Percentiles rank a stretch among this genome's conserved stretches.
phyloP scores from a whole-genome alignment of 2,888 invertebrate species.

The Spisula solida region DNA sequence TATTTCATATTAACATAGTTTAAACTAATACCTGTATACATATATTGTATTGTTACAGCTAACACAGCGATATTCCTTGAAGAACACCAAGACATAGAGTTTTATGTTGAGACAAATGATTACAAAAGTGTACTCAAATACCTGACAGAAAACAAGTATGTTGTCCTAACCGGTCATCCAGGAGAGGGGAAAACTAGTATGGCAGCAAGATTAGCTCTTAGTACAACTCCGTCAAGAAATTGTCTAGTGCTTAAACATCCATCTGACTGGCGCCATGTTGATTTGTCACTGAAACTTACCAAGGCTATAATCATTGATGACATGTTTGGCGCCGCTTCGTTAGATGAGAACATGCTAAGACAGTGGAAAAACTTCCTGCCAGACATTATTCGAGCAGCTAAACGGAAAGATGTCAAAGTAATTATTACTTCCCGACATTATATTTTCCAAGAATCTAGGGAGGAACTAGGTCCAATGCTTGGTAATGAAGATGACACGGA shows the following conservation, averaged over 20 bases:
- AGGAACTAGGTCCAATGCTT: not conserved
- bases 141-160: slow-evolving; percentile 28
- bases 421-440: slow-evolving; percentile 63
- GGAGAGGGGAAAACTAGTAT: slow-evolving; percentile 64
- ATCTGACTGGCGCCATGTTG: slow-evolving; percentile 57
- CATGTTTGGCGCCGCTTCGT: slow-evolving; percentile 58
- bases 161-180: slow-evolving; percentile 56
- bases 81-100: not conserved
- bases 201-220: slow-evolving; percentile 43
- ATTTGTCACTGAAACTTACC: slow-evolving; percentile 43
- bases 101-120: slow-evolving; percentile 42
- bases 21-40: too few species aligned
- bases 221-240: not conserved
- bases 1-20: too few species aligned
- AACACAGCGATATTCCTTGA: slow-evolving; percentile 50
- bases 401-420: slow-evolving; percentile 37
- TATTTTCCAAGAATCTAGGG: slow-evolving; percentile 55
- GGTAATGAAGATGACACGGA: not conserved
- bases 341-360: slow-evolving; percentile 48
- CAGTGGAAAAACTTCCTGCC: slow-evolving; percentile 49
- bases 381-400: slow-evolving; percentile 41
- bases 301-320: slow-evolving; percentile 60
- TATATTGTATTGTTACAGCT: slow-evolving; percentile 14
- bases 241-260: slow-evolving; percentile 50
- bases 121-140: slow-evolving; percentile 37